Evolutionary conservation across 2,797 vertebrate genomes (phyloP).

Genomic region (Columba guinea): DNA sequence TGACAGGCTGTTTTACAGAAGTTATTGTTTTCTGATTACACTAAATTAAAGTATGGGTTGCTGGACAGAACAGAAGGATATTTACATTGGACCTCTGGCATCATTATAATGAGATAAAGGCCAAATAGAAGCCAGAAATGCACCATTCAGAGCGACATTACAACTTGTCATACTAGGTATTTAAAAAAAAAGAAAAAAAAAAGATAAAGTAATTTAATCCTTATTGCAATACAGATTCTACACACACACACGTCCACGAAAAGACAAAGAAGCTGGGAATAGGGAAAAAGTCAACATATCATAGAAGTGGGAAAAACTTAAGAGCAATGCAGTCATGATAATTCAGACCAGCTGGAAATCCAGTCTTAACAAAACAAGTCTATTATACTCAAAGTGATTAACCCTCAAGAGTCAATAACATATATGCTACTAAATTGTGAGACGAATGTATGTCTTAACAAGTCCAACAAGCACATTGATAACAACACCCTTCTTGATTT

Average conservation of each 20-base stretch:
- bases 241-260: background rate
- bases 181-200: background rate
- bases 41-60: conserved; percentile 50
- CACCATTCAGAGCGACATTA: background rate
- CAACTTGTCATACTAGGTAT: background rate
- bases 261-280: background rate
- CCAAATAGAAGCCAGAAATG: conserved; percentile 20
- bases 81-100: conserved; percentile 51
- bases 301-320: background rate
- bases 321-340: background rate
- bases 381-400: background rate
- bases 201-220: background rate
- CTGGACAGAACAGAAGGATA: conserved; percentile 54
- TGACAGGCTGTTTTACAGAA: conserved; percentile 48
- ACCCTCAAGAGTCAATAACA: background rate
- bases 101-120: conserved; percentile 48
- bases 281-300: background rate
- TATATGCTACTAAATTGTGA: background rate
- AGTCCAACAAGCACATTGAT: background rate
- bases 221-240: background rate
- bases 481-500: background rate
- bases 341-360: background rate
- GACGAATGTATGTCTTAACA: background rate
- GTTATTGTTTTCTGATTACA: conserved; percentile 50
- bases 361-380: background rate